These are phyloP conservation scores for Atherinosoma microstoma DNA, from an alignment of 2,797 vertebrate genomes.

Conservation along the genomic window DNA sequence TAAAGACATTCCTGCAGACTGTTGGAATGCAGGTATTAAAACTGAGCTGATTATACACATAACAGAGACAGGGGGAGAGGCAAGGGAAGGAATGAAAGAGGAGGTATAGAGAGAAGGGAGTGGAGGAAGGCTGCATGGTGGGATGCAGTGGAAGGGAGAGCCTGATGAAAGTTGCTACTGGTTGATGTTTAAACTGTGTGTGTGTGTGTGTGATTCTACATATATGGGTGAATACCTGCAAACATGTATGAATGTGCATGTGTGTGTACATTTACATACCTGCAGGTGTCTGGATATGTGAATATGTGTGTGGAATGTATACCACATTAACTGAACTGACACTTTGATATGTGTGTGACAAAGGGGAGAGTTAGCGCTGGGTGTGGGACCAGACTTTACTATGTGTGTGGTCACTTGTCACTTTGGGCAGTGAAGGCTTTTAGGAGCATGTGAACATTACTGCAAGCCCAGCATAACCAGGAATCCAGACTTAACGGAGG, in stretches of 20 bases:
- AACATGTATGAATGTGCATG: constrained; percentile 3
- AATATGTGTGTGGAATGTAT: constrained; percentile 59
- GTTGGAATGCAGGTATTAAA: constrained; percentile 86
- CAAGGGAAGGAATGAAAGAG: constrained; percentile 27
- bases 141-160: constrained; percentile 45
- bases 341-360: constrained; percentile 31
- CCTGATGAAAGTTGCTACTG: constrained; percentile 35
- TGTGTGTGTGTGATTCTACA: constrained; percentile 10
- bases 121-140: constrained; percentile 20
- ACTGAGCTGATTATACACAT: constrained; percentile 74
- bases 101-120: constrained; percentile 61
- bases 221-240: constrained; percentile 25
- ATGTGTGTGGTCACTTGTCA: constrained; percentile 73
- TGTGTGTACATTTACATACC: constrained; percentile 21
- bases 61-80: constrained; percentile 35
- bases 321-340: constrained; percentile 50
- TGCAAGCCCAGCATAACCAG: constrained; percentile 54
- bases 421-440: constrained; percentile 48
- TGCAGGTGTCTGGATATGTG: constrained; percentile 32
- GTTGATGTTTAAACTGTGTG: constrained; percentile 43
- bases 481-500: constrained; percentile 69
- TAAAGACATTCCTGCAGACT: constrained; percentile 81
- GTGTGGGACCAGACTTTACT: constrained; percentile 50
- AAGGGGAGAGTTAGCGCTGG: constrained; percentile 24
- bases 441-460: constrained; percentile 74